These are phyloP conservation scores for Aromia moschata DNA, from an alignment of 2,888 invertebrate species.

Conservation along the genomic window DNA sequence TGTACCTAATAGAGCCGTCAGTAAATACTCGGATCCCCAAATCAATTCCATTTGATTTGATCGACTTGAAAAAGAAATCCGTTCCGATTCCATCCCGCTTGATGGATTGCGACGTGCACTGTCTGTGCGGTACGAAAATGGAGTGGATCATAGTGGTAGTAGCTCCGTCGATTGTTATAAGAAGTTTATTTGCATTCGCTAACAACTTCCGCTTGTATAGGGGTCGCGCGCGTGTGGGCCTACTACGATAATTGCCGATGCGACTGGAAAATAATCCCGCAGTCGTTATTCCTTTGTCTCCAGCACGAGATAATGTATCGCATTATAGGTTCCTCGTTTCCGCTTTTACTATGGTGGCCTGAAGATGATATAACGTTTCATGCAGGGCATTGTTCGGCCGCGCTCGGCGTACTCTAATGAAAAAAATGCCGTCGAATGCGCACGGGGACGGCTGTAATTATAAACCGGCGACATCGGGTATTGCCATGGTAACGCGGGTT, in stretches of 20 bases:
- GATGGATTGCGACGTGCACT: not conserved
- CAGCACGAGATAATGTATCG: constrained; percentile 21
- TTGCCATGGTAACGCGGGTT: no score
- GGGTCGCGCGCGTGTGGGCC: constrained; percentile 36
- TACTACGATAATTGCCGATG: constrained; percentile 11
- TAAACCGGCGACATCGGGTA: not conserved
- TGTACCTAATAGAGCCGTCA: not conserved
- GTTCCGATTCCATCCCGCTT: not conserved
- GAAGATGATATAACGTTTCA: constrained; percentile 16
- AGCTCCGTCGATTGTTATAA: constrained; percentile 14
- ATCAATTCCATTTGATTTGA: no score
- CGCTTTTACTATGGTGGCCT: constrained; percentile 24
- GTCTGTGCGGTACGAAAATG: not conserved
- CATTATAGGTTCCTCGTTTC: constrained; percentile 17
- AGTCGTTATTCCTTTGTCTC: constrained; percentile 26
- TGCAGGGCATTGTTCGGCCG: constrained; percentile 1
- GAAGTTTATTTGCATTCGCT: constrained; percentile 43
- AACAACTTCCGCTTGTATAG: constrained; percentile 43
- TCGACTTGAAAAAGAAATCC: not conserved
- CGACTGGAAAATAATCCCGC: constrained; percentile 20
- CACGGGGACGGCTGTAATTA: not conserved
- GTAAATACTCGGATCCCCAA: no score
- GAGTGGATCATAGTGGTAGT: constrained; percentile 2
- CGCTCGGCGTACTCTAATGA: not conserved
- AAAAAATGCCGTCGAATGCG: not conserved